Evolutionary conservation across 2,113 vertebrate species (phyloP).

Genomic region (Taurulus bubalis): DNA sequence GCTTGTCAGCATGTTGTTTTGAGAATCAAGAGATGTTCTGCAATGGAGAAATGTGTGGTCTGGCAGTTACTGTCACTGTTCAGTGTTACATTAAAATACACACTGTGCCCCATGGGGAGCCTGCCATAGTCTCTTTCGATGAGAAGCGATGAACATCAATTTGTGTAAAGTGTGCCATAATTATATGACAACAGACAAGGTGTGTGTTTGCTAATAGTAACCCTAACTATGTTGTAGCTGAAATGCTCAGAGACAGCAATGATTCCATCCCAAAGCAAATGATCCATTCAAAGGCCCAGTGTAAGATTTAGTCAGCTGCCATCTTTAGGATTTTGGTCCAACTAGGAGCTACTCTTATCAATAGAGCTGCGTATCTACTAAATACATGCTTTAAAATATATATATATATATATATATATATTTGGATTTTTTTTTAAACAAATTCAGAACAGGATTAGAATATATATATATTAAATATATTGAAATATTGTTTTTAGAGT

Average conservation of each 20-base stretch:
- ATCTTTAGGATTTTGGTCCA: no score
- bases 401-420: no score
- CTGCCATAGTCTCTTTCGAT: constrained; percentile 35
- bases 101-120: constrained; percentile 19
- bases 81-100: constrained; percentile 44
- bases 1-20: constrained; percentile 63
- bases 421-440: no score
- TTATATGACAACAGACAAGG: constrained; percentile 28
- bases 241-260: constrained; percentile 37
- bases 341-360: no score
- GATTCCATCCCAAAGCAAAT: constrained; percentile 18
- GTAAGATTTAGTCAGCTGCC: no score
- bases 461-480: no score
- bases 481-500: no score
- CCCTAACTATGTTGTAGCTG: not conserved
- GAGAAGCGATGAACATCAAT: constrained; percentile 37
- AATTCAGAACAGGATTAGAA: no score
- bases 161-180: constrained; percentile 40
- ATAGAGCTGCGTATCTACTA: no score
- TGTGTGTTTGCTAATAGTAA: constrained; percentile 27
- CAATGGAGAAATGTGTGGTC: constrained; percentile 33
- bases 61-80: constrained; percentile 34
- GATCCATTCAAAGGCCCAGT: constrained; percentile 12
- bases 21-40: constrained; percentile 39
- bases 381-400: no score